A percentile compares a stretch with the other conserved stretches of the same genome.
phyloP scores from a whole-genome alignment of 2,113 vertebrate species.

The Capra hircus region DNA sequence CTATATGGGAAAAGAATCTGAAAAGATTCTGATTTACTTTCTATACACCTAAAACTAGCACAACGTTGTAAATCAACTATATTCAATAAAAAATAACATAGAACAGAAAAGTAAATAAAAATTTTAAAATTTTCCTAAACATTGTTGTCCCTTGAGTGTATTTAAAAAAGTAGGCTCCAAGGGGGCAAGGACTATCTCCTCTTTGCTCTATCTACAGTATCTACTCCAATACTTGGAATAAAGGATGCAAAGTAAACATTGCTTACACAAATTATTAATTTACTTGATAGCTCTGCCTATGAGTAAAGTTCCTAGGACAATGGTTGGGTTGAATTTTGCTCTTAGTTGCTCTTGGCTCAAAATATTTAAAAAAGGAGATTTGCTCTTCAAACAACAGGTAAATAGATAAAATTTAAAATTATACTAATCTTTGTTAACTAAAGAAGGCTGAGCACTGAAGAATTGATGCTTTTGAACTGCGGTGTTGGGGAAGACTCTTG shows the following conservation, averaged over 20 bases:
- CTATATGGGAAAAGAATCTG: background rate
- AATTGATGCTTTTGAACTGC: background rate
- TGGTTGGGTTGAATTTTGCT: background rate
- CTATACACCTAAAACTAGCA: background rate
- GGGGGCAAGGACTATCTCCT: accelerated
- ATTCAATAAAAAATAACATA: background rate
- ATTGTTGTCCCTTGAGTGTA: background rate
- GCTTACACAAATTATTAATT: background rate
- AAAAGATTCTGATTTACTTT: background rate
- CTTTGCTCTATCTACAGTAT: background rate
- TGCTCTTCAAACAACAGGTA: background rate
- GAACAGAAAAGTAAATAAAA: background rate
- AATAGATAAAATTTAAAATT: background rate
- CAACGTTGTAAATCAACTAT: background rate
- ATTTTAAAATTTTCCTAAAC: background rate
- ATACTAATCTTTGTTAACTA: background rate
- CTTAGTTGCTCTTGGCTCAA: background rate
- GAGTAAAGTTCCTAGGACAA: background rate
- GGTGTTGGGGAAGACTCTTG: background rate
- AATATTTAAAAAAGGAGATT: background rate
- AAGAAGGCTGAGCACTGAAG: background rate
- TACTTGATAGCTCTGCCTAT: background rate
- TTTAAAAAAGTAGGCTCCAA: background rate
- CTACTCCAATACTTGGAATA: background rate
- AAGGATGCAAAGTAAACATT: background rate